A percentile compares a stretch with the other conserved stretches of the same genome.
phyloP scores from a whole-genome alignment of 2,797 vertebrate genomes.

The Onychomys arenicola region DNA sequence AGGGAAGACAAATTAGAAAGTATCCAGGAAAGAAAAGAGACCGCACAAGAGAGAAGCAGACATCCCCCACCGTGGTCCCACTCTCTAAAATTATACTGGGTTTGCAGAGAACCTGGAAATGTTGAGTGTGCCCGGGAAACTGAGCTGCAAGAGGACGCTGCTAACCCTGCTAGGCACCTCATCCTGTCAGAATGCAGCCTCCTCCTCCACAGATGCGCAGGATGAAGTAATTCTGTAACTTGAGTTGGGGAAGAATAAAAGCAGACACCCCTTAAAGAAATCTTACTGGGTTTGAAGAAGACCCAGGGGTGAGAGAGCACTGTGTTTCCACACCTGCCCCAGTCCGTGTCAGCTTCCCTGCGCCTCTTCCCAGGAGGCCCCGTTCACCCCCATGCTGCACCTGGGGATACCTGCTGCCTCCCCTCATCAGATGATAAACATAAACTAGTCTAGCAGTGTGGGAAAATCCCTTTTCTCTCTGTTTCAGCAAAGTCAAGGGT shows the following conservation, averaged over 20 bases:
- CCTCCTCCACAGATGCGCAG: not conserved
- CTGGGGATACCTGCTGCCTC: not conserved
- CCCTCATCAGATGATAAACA: not conserved
- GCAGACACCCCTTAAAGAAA: not conserved
- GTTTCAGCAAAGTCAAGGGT: not conserved
- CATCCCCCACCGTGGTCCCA: not conserved
- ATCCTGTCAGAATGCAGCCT: too few species aligned
- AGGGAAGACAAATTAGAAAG: not conserved
- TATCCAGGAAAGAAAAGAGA: not conserved
- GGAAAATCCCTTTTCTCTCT: not conserved
- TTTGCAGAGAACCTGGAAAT: not conserved
- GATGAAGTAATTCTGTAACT: not conserved
- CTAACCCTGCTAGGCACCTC: not conserved
- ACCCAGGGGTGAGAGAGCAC: not conserved
- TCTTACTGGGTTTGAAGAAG: not conserved
- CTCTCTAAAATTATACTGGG: too few species aligned
- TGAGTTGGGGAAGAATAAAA: not conserved
- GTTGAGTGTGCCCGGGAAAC: too few species aligned
- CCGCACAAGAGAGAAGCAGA: not conserved
- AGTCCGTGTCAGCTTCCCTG: not conserved
- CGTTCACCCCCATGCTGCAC: not conserved
- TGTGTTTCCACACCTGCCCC: rapidly evolving
- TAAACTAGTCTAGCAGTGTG: not conserved
- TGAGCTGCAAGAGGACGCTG: not conserved
- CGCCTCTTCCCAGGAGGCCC: not conserved